These are phyloP conservation scores for Onthophagus taurus DNA, from an alignment of 1,140 invertebrate species.

Conservation along the genomic window DNA sequence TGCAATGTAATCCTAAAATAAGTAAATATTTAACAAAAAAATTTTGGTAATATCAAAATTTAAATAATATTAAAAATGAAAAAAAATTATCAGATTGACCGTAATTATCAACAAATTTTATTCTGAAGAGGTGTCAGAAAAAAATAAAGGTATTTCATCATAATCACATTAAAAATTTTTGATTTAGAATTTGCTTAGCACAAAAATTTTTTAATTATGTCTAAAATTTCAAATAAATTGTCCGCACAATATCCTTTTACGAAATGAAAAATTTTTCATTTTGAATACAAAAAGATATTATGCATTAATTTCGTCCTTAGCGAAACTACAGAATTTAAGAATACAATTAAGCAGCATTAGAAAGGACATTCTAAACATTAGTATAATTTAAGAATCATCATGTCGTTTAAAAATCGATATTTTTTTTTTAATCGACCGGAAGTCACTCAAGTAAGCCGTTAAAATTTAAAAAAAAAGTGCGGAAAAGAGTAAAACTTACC, in stretches of 20 bases:
- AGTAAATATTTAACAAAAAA: neutral
- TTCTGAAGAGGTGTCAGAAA: constrained; percentile 36
- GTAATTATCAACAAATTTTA: constrained; percentile 19
- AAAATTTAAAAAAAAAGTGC: too few relatives aligned
- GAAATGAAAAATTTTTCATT: neutral
- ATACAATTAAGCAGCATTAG: constrained; percentile 26
- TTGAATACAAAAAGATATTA: constrained; percentile 1
- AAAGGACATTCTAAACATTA: too few relatives aligned
- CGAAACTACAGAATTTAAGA: constrained; percentile 28
- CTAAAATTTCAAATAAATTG: neutral
- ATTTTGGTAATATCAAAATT: neutral
- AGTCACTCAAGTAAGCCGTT: too few relatives aligned
- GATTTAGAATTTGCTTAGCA: too few relatives aligned
- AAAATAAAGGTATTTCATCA: constrained; percentile 11
- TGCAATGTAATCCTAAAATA: constrained; percentile 90
- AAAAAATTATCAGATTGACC: constrained; percentile 1
- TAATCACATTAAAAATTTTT: neutral
- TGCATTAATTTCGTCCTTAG: constrained; percentile 27
- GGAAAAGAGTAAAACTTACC: too few relatives aligned
- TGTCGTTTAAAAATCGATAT: too few relatives aligned
- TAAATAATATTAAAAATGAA: too few relatives aligned
- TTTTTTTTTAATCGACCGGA: too few relatives aligned
- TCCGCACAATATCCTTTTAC: too few relatives aligned
- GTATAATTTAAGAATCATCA: too few relatives aligned
- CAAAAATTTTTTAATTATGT: too few relatives aligned